Evolutionary conservation across 2,888 invertebrate genomes (phyloP), one percentile per base, ranked within the genome.

Genomic region (Tolmerus cingulatus): DNA sequence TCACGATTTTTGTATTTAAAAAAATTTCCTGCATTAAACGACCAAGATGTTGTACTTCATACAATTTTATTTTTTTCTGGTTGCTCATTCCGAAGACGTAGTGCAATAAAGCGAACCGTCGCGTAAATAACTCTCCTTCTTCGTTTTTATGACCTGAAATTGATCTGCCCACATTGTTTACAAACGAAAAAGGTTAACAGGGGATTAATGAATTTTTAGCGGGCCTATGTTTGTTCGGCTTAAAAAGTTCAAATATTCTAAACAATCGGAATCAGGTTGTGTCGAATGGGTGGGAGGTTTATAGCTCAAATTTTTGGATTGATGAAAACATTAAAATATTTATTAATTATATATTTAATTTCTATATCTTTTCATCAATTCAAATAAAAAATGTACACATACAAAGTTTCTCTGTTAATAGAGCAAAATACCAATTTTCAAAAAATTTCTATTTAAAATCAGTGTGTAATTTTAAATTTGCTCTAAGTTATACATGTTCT

Each of bases 91-190:
- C 27, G 12, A 12, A 66, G 66, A 23, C 66, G 66, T 66, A 66
- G 66, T 66, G 19, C 66, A 27, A 66, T 66, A 66, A 66, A 66
- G 66, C 66, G 4, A 27, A 19, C 66, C 66, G 19, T 66, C 66
- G 23, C 23, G 66, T 66, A 66, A 66, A 66, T 66, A 66, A 66
- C 76, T 37, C 43, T 78, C 78, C 78, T 40, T 78, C 43, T 40
- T 37, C 23, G 46, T n/a, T 78, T 66, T 78, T 78, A 78, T 19
- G 43, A 43, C 78, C 43, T 43, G 43, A 78, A 43, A 37, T 78
- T 78, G 14, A 43, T 34, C 78, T 78, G 23, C 78, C 78, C 78
- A 78, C 78, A 43, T 40, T 78, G 78, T 78, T 78, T 78, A 78
- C 78, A 37, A 37, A 78, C 43, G 23, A 23, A 40, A 78, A 40